phyloP scores from a whole-genome alignment of 1,140 invertebrate genomes.

The Lycorma delicatula region DNA sequence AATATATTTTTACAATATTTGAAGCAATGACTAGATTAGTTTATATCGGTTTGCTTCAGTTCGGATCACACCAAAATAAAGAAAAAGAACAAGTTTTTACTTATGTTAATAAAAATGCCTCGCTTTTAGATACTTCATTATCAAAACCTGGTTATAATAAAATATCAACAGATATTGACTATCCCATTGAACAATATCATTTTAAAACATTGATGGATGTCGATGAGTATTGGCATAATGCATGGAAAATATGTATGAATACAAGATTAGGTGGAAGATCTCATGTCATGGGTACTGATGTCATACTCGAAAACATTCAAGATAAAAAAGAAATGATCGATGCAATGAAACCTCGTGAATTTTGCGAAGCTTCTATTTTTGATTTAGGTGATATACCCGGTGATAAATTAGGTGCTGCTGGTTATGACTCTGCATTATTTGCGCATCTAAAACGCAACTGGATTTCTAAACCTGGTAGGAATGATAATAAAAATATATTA shows the following conservation, averaged over 20 bases:
- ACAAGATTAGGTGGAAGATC: constrained; percentile 48
- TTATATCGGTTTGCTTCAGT: constrained; percentile 61
- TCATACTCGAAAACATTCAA: constrained; percentile 42
- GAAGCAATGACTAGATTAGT: constrained; percentile 48
- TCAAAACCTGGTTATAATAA: constrained; percentile 53
- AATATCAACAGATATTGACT: constrained; percentile 47
- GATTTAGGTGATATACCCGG: constrained; percentile 58
- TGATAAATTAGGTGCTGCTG: constrained; percentile 60
- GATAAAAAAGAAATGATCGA: constrained; percentile 46
- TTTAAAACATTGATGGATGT: constrained; percentile 49
- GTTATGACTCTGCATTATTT: constrained; percentile 60
- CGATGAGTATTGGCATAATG: constrained; percentile 62
- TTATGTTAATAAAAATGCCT: constrained; percentile 53
- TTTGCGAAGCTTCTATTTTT: constrained; percentile 38
- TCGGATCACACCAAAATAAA: constrained; percentile 53
- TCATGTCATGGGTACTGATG: constrained; percentile 39
- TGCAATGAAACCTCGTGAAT: constrained; percentile 34
- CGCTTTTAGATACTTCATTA: constrained; percentile 55
- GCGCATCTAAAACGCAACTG: constrained; percentile 61
- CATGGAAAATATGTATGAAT: constrained; percentile 56
- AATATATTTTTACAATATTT: constrained; percentile 51
- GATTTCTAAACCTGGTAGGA: constrained; percentile 34
- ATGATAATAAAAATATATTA: too few relatives aligned
- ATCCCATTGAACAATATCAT: constrained; percentile 44
- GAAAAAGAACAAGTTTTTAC: constrained; percentile 64